phyloP scores from a whole-genome alignment of 2,113 vertebrate species.

The Pholis gunnellus region DNA sequence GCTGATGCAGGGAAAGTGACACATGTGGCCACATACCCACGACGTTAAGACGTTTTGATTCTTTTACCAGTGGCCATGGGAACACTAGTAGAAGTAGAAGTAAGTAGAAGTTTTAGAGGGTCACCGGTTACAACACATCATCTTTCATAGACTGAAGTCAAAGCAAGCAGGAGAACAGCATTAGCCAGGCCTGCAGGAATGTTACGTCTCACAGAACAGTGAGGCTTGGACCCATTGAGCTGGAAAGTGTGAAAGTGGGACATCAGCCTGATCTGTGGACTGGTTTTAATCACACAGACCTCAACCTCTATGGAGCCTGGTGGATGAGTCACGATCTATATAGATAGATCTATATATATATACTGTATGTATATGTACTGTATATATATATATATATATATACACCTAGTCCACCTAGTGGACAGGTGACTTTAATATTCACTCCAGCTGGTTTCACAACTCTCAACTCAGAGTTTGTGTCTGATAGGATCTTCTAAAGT shows the following conservation, averaged over 20 bases:
- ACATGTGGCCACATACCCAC: not conserved
- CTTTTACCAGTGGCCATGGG: not conserved
- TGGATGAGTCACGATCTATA: constrained; percentile 53
- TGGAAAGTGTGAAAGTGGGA: constrained; percentile 74
- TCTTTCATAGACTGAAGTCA: not conserved
- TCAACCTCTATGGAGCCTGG: constrained; percentile 30
- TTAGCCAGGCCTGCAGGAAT: constrained; percentile 7
- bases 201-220: constrained; percentile 10
- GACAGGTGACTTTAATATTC: no score
- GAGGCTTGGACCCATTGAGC: constrained; percentile 23
- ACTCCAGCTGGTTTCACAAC: no score
- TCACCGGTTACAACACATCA: not conserved
- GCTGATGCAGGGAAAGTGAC: constrained; percentile 14
- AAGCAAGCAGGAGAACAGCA: not conserved
- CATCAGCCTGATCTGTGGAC: constrained; percentile 38
- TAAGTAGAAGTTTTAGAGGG: not conserved
- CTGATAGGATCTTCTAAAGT: no score
- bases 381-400: no score
- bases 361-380: no score
- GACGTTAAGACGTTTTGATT: not conserved
- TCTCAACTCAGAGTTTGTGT: not conserved
- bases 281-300: constrained; percentile 64
- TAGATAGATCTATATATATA: no score
- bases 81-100: not conserved
- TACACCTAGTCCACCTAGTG: no score